Conservation (phyloP, 2,113 vertebrate genomes). For the Acrocephalus kingi region DNA sequence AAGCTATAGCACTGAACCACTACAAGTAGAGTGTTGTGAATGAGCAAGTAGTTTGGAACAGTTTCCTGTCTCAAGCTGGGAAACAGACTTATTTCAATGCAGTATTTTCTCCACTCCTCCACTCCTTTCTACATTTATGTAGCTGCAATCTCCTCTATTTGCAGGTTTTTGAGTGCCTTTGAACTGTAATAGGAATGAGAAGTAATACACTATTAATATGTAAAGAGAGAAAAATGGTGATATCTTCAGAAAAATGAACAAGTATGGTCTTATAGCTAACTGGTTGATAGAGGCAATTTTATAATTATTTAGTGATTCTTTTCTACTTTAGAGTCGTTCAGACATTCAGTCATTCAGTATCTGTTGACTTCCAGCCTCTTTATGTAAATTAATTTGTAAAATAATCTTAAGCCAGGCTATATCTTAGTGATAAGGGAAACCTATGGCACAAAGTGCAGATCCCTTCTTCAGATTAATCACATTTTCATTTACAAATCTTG, state of each 20-base stretch:
- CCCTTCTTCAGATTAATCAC: background rate
- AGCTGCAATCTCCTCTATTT: background rate
- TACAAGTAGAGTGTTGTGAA: fast-evolving
- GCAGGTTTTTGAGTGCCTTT: background rate
- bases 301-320: background rate
- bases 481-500: background rate
- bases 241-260: background rate
- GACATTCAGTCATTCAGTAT: background rate
- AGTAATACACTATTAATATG: background rate
- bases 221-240: background rate
- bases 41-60: background rate
- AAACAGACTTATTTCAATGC: background rate
- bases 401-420: background rate
- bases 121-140: background rate
- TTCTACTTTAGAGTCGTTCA: background rate
- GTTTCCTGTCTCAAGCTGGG: background rate
- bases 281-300: background rate
- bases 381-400: background rate
- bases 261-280: background rate
- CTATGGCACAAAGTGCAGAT: background rate
- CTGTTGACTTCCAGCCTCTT: background rate
- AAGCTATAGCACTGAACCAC: too few relatives aligned
- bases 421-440: background rate
- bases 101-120: background rate
- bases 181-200: background rate